Base-by-base conservation (phyloP, 2,797 vertebrate species). In the Sebastes umbrosus region DNA sequence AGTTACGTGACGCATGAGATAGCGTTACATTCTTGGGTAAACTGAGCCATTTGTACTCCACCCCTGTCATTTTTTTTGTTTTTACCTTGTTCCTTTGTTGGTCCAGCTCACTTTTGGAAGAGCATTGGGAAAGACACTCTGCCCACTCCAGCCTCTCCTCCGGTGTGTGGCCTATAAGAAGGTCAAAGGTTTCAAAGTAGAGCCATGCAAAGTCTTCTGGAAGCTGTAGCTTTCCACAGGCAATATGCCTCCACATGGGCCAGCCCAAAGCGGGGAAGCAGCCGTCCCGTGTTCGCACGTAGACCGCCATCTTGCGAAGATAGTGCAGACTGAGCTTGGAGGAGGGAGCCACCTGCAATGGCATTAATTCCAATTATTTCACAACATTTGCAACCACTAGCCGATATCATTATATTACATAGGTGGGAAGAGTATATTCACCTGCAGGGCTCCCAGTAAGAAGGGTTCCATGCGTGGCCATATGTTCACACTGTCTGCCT, bases 391-490 rank as follows among this genome's bases (percentile, higher is more conserved):
- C 32, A 32, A 32, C 34, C 34, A 36, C 11, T 36, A 2, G 34
- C 2, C 2, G 1, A 63, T 3, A 14, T 24, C 3, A 25, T 18
- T 3, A 5, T 1, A 34, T 29, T 10, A 18, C 20, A 46, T 1
- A 31, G 8, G 11, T 6, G 4, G 5, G 4, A 2, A 7, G 31
- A 12, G 39, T 16, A 2, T 70, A 22, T 68, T 85, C 8, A 92
- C 93, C 80, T 96, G 98, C 84, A 99, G 92, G 1, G 95, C 95
- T 1, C 98, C 98, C 75, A 97, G 91, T 52, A 99, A 84, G 84
- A 99, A 98, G 58, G 98, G 97, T 73, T 99, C 98, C 88, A 97
- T 96, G 82, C 96, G 96, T 14, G 97, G 97, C 98, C 98, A 99
- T 43, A 99, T 92, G 76, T 89, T 94, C 80, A 96, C 95, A 12